phyloP scores from a whole-genome alignment of 2,113 vertebrate species.

The Climacteris rufus region DNA sequence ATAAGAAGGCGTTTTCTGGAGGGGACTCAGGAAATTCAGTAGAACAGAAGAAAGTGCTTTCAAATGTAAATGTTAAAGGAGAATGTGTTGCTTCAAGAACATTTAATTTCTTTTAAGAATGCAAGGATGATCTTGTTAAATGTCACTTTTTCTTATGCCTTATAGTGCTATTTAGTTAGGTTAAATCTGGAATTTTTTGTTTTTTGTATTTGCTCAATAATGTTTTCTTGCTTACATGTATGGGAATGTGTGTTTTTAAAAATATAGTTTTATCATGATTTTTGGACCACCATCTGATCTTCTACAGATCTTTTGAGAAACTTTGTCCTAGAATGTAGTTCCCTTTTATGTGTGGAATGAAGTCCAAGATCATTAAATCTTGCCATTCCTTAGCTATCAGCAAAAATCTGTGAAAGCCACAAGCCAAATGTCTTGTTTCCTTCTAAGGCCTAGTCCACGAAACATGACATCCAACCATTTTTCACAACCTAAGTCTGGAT shows the following conservation, averaged over 20 bases:
- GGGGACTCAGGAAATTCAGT: background rate
- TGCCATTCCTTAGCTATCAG: constrained; percentile 13
- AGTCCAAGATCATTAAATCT: constrained; percentile 22
- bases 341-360: background rate
- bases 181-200: background rate
- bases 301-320: background rate
- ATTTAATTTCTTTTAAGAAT: background rate
- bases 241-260: constrained; percentile 20
- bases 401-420: background rate
- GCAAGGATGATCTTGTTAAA: background rate
- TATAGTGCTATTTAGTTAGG: background rate
- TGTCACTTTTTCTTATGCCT: background rate
- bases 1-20: background rate
- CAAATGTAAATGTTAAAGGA: background rate
- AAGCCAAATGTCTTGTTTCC: background rate
- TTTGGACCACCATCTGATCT: background rate
- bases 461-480: background rate
- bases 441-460: constrained; percentile 4
- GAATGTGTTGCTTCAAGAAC: background rate
- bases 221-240: background rate
- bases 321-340: constrained; percentile 11
- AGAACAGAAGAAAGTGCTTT: background rate
- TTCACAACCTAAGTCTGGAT: background rate
- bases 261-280: background rate
- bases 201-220: background rate